Evolutionary conservation across 2,113 vertebrate genomes (phyloP), one percentile per base, ranked within the genome.

Genomic region (Piprites chloris): DNA sequence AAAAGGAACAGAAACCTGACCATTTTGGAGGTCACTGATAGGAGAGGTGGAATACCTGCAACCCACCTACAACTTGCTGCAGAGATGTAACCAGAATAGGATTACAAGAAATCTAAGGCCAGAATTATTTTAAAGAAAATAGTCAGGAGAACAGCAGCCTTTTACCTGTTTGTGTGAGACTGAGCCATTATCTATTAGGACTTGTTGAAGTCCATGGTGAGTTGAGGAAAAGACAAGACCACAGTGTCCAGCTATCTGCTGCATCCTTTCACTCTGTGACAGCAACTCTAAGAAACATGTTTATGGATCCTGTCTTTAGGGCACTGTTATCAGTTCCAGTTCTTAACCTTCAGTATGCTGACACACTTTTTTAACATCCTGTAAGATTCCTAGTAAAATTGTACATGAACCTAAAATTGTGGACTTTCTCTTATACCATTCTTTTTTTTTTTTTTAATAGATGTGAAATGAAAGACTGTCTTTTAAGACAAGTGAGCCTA

Each of bases 1-100:
- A 62, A 87, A 76, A 32, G 9, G 71, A 66, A 30, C 2, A 9
- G 53, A 35, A 24, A 8, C 3, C 6, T 53, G 8, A 3, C 37
- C 9, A 10, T 73, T 85, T 49, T 24, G 7, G 28, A 55, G 15
- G 8, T 50, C 69, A 42, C 16, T 73, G n/a, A 58, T 8, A 50
- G 67, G 46, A 85, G 67, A 68, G 9, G 8, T 67, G 21, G 2
- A 5, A 6, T 44, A 59, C 9, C 17, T 86, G 27, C 58, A 53
- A 63, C 27, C 11, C 0, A 0, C 19, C 6, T 72, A 75, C 33
- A 78, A 18, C 5, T 16, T 65, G 28, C 15, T 69, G 8, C 32
- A 68, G 66, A 80, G 26, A 71, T 7, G 4, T 35, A 78, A 52
- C 14, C 15, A 67, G 42, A 58, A 73, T 12, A 47, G 11, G 18